Evolutionary conservation across 1,140 invertebrate genomes (phyloP), one percentile per base, ranked within the genome.

Genomic region (Orchesella cincta): DNA sequence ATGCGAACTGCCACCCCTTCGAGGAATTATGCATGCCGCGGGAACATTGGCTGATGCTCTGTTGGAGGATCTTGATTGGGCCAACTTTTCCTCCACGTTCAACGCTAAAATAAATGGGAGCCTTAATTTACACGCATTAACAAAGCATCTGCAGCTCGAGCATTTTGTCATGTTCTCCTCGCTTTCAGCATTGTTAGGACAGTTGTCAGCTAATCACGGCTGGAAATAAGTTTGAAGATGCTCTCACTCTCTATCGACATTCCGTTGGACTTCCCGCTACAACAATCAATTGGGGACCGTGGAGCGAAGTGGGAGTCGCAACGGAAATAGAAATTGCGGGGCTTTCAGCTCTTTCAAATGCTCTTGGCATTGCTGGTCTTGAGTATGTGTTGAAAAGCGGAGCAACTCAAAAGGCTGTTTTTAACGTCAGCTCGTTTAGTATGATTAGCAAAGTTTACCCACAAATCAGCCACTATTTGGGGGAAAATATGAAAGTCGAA

Each of bases 121-220:
- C n/a, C n/a, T 12, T 12, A 51, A 51, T 51, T n/a, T 51, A n/a
- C 57, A 64, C 28, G 28, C 5, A 12, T 23, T 64, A 23, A 64
- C n/a, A n/a, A 29, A n/a, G 12, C n/a, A 64, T 8, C 57, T 16
- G 14, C 5, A 26, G 23, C 28, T 64, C 5, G 57, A 64, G 28
- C 57, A 64, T 29, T 64, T 64, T 64, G 57, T 64, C 28, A 23
- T 64, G 8, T 64, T 64, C 28, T 64, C 57, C 5, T 64, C 57
- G 8, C 8, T 46, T 46, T 12, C 39, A 12, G 39, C 8, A 20
- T 20, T 46, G 39, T 20, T 46, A 20, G 39, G 39, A 46, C 8
- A 8, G 20, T 12, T 46, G 39, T 20, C 39, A 46, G 8, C 39
- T 20, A 46, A n/a, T n/a, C 39, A 46, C 39, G 20, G 39, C 39